phyloP scores from a whole-genome alignment of 2,113 vertebrate species.

The Sceloporus tristichus region DNA sequence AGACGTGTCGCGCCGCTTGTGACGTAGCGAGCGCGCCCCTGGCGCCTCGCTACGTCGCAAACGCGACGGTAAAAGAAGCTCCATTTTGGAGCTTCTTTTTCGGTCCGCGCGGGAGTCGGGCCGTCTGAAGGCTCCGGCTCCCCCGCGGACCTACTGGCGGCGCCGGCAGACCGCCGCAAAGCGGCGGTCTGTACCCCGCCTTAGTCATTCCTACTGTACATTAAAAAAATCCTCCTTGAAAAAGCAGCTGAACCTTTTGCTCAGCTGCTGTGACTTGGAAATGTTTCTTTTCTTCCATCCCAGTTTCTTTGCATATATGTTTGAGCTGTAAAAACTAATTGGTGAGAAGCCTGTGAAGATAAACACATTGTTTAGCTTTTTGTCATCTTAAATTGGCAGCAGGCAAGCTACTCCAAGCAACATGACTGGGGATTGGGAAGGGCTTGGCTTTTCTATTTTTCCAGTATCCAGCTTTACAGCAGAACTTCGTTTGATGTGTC shows the following conservation, averaged over 20 bases:
- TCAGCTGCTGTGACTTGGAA: constrained; percentile 8
- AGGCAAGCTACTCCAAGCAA: constrained; percentile 56
- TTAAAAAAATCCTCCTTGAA: constrained; percentile 1
- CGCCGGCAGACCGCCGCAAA: too few relatives aligned
- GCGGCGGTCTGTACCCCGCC: too few relatives aligned
- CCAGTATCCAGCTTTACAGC: constrained; percentile 26
- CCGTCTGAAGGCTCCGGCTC: too few relatives aligned
- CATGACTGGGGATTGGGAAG: constrained; percentile 40
- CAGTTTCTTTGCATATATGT: constrained; percentile 31
- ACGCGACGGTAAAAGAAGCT: too few relatives aligned
- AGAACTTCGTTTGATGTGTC: constrained; percentile 44
- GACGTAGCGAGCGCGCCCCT: too few relatives aligned
- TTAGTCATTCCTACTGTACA: constrained; percentile 24
- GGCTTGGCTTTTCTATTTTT: constrained; percentile 41
- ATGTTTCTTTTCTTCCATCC: background rate
- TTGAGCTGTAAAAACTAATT: constrained; percentile 44
- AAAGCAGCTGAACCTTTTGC: constrained; percentile 24
- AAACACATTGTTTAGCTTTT: constrained; percentile 63
- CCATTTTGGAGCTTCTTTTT: too few relatives aligned
- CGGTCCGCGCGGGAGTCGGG: too few relatives aligned
- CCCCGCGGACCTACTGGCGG: too few relatives aligned
- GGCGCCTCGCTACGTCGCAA: too few relatives aligned
- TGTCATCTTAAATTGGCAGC: constrained; percentile 61
- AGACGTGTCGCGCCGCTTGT: too few relatives aligned
- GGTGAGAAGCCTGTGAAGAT: constrained; percentile 44